Evolutionary conservation across 1,140 invertebrate genomes (phyloP), one percentile per base, ranked within the genome.

Genomic region (Hyles euphorbiae): DNA sequence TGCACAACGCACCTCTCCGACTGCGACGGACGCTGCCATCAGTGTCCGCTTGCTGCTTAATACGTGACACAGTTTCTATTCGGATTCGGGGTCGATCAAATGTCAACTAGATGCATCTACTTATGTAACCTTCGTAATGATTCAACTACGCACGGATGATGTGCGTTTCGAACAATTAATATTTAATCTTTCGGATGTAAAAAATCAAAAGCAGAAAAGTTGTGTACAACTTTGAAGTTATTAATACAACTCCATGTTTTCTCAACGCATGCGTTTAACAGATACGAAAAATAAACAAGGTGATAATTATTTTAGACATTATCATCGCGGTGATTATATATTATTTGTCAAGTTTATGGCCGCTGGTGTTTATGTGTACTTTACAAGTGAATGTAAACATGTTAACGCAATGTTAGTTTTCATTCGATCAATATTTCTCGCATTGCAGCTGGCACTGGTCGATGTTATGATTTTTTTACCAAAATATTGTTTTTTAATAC

Each of bases 41-140:
- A 75, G 73, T 77, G 70, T 71, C 74, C 67, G 72, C 67, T 64
- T 69, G 59, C 53, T 53, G 78, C 74, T 76, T 81, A 74, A 78
- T 82, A 76, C 82, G 75, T 88, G 85, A 87, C 85, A 88, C 81
- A 87, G 83, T 87, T 88, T 88, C 85, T 88, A 88, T 88, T 88
- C 82, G 75, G 77, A 88, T 88, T 88, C 84, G 81, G 82, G 83
- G 85, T 86, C 85, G 78, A 88, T 86, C 79, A 88, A 88, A 88
- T 88, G 85, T 88, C 85, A 88, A 88, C 76, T 83, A 88, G 85
- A 88, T 88, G 83, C 81, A 88, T 76, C 72, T 69, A 84, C 81
- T 88, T 88, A 86, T 88, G 85, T 83, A 88, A 87, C 67, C 64
- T 76, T 78, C 74, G 72, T 77, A 77, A 75, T 76, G 75, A 72